Evolutionary conservation across 30 jellyfish, hydroid and myxozoan species (phyloP), one percentile per base, ranked within the genome.

Genomic region (Chironex yamaguchii): DNA sequence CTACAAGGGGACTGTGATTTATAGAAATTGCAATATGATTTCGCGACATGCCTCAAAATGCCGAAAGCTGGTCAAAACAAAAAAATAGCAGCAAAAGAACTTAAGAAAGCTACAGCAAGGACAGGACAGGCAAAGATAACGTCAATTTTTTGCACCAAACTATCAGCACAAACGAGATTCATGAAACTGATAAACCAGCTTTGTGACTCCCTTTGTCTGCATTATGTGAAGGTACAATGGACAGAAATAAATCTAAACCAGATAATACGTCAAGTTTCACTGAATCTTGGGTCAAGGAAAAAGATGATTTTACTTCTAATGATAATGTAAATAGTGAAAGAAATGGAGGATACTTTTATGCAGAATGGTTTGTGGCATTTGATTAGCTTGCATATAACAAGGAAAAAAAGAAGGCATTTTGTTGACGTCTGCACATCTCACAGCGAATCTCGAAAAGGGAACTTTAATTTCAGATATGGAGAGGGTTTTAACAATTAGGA

Each of bases 11-110:
- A 67, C 62, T 30, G 29, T 71, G 34, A 28, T 17, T 17, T 28
- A 23, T 28, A 24, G 30, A 12, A 28, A 68, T 28, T 9, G 26
- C 31, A 34, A 28, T 69, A 69, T 1, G 34, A 24, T 20, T 69
- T 69, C 36, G 83, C 1, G 83, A 69, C 83, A 68, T 68, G 32
- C 70, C 85, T 71, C 85, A 71, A 71, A 52, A 74, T 74, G 87
- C 87, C 52, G 26, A 74, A 74, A 58, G 79, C 87, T 74, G 87
- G 51, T 74, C 87, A 74, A 74, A 42, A 74, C 87, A 74, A 74
- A 74, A 74, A 20, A 22, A 33, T n/a, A 74, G 52, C 52, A 33
- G 52, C 79, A 74, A 74, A 74, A 42, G 87, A 42, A 74, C 74
- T 42, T 74, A 63, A 42, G 87, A 74, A 49, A 74, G 87, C 87